Conservation (phyloP, 2,888 invertebrate genomes). For the Sabellastarte sp. region DNA sequence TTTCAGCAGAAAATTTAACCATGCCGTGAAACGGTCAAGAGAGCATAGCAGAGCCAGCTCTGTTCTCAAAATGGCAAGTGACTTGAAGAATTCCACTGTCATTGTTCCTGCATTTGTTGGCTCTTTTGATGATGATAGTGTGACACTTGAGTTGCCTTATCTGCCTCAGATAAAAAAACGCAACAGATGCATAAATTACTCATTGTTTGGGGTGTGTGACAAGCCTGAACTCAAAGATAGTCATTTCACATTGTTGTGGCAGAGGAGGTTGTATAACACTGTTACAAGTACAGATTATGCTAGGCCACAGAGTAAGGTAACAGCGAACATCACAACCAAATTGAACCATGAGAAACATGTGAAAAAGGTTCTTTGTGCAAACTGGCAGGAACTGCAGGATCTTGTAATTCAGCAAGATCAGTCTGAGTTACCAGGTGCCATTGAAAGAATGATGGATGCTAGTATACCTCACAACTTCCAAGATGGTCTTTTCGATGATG, state of each 20-base stretch:
- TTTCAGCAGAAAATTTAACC: slow-evolving; percentile 24
- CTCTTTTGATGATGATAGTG: slow-evolving; percentile 27
- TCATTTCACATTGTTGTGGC: slow-evolving; percentile 36
- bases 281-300: neutral
- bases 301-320: neutral
- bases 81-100: slow-evolving; percentile 35
- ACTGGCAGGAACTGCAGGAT: neutral
- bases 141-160: slow-evolving; percentile 32
- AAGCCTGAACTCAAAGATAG: slow-evolving; percentile 21
- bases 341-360: neutral
- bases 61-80: slow-evolving; percentile 12
- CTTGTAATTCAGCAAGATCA: neutral
- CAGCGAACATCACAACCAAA: neutral
- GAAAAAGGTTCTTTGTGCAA: neutral
- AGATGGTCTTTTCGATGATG: neutral
- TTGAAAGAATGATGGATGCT: neutral
- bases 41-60: slow-evolving; percentile 4
- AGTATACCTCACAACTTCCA: neutral
- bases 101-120: slow-evolving; percentile 39
- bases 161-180: slow-evolving; percentile 15
- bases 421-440: neutral
- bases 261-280: slow-evolving; percentile 42
- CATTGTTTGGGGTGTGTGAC: slow-evolving; percentile 32
- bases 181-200: slow-evolving; percentile 23
- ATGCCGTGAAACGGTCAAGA: neutral